Evolutionary conservation across 1,140 invertebrate genomes (phyloP), one percentile per base, ranked within the genome.

Genomic region (Ooceraea biroi): DNA sequence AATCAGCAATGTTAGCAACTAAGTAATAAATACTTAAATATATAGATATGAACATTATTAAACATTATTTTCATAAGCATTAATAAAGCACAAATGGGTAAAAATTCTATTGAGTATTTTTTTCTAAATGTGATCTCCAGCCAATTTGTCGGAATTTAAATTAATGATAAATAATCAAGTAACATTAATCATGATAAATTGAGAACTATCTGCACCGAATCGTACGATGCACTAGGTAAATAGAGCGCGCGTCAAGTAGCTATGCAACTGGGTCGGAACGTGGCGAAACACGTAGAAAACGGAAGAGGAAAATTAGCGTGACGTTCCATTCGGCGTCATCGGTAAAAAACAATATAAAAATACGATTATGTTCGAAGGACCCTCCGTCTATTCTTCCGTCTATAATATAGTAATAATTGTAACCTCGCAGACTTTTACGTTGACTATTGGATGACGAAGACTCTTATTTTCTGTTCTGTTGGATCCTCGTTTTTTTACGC

Each of bases 331-430:
- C 71, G 65, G 74, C 87, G 57, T 83, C 76, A 78, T 83, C 88
- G 83, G 80, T 92, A 91, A 84, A 90, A 91, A 92, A 90, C 85
- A 92, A 92, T 93, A 92, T 85, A 93, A 93, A 93, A 92, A 93
- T 89, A 90, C 85, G 89, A 88, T 88, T 84, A 83, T 88, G 69
- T 87, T 88, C 52, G 50, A 77, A 88, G 88, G 90, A 89, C 71
- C 76, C 89, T 88, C 63, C 71, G 76, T n/a, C n/a, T n/a, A n/a
- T 90, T 88, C 61, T 58, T 85, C 85, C 82, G n/a, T 27, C 76
- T 69, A 78, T 57, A 57, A 77, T 83, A 86, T 82, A 83, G 48
- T 88, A 84, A 90, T 91, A 88, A 87, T 84, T 80, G 72, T 88
- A 88, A 87, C 84, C 85, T 89, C 84, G 88, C 86, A 92, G 86